Evolutionary conservation across 2,888 invertebrate genomes (phyloP).

Genomic region (Drosophila neutralis): DNA sequence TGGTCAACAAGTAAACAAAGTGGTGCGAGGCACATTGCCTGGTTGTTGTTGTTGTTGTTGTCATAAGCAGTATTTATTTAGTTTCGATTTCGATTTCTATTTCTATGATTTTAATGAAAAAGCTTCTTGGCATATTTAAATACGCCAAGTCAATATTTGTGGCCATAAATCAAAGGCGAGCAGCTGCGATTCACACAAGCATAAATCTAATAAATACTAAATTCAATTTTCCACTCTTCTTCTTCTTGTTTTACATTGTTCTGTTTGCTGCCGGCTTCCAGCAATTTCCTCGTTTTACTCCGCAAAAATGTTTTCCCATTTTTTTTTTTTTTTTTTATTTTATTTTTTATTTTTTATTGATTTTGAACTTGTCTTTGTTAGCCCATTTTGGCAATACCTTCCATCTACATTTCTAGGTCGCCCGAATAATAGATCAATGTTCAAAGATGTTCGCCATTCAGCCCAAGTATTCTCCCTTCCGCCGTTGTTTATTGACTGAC

Average conservation of each 20-base stretch:
- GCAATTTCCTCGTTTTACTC: constrained; percentile 30
- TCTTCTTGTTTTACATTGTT: constrained; percentile 1
- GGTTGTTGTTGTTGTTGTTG: constrained; percentile 58
- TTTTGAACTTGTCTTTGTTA: background rate
- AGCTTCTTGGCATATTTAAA: constrained; percentile 55
- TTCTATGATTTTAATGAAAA: constrained; percentile 66
- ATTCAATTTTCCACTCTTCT: constrained; percentile 13
- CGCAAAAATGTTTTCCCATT: background rate
- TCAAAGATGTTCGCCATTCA: constrained; percentile 3
- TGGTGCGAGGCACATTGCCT: constrained; percentile 39
- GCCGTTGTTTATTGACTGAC: constrained; percentile 35
- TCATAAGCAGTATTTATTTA: constrained; percentile 61
- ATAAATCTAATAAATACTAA: constrained; percentile 21
- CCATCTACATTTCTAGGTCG: background rate
- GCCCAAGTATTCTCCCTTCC: constrained; percentile 11
- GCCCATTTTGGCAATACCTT: background rate
- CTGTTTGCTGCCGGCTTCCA: constrained; percentile 2
- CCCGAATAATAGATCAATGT: background rate
- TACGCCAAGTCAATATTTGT: constrained; percentile 57
- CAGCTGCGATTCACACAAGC: constrained; percentile 48
- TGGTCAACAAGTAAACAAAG: constrained; percentile 58
- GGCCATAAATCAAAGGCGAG: constrained; percentile 55
- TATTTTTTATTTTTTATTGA: constrained; percentile 19
- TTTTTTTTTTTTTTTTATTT: background rate
- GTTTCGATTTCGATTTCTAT: constrained; percentile 57